Percentiles rank a stretch among this genome's conserved stretches.
These are phyloP conservation scores for Malaclemys terrapin DNA, from an alignment of 2,113 vertebrate genomes.

Conservation along the genomic window DNA sequence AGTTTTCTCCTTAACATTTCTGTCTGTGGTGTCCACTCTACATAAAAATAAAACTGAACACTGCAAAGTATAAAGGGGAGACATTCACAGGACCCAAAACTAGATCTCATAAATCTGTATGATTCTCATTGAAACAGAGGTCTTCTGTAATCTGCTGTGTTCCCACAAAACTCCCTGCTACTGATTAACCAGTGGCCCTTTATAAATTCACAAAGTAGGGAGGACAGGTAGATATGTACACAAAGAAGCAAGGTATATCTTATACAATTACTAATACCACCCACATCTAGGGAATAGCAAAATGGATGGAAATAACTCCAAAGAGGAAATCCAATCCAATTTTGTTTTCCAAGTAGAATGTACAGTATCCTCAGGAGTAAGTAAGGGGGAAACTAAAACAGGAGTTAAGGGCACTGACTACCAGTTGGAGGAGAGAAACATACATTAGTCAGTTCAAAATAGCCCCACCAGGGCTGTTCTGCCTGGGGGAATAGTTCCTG, in stretches of 20 bases:
- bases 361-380: neutral
- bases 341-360: neutral
- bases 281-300: rapidly evolving
- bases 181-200: neutral
- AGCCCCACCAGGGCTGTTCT: too few species aligned
- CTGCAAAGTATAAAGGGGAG: neutral
- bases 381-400: rapidly evolving
- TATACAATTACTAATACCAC: neutral
- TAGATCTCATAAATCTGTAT: neutral
- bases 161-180: neutral
- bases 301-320: rapidly evolving
- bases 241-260: neutral
- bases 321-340: neutral
- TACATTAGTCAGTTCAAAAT: too few species aligned
- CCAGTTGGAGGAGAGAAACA: neutral
- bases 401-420: neutral
- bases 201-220: neutral
- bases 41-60: neutral
- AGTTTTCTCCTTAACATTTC: slow-evolving; percentile 3
- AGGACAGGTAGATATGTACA: neutral
- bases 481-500: too few species aligned
- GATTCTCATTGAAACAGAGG: neutral
- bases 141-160: neutral
- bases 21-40: neutral
- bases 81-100: neutral